Conservation (phyloP, 2,888 invertebrate genomes). For the Meghimatium bilineatum region DNA sequence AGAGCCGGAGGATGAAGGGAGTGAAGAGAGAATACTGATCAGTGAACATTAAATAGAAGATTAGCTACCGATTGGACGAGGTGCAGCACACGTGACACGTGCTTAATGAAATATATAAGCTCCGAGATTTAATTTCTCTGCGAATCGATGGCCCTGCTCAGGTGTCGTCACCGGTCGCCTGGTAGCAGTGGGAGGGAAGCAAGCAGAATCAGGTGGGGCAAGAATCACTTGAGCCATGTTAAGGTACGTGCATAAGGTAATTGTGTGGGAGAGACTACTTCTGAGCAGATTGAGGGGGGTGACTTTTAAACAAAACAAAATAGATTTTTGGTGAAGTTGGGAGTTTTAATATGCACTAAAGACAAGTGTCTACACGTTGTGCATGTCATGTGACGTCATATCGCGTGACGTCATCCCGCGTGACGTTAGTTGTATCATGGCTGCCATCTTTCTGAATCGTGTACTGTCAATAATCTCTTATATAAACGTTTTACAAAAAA, state of each 20-base stretch:
- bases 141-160: background rate
- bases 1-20: background rate
- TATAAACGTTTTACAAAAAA: no score
- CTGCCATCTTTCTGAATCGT: no score
- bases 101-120: background rate
- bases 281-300: no score
- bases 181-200: background rate
- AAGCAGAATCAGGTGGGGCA: background rate
- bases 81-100: constrained; percentile 7
- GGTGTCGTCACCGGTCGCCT: background rate
- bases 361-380: no score
- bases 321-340: no score
- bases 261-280: no score
- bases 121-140: background rate
- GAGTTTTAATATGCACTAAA: no score
- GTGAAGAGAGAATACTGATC: background rate
- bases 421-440: no score
- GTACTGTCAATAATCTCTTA: no score
- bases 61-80: background rate
- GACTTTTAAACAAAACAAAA: no score
- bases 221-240: background rate
- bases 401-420: no score
- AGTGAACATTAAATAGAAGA: background rate
- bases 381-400: no score
- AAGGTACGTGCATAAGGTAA: background rate